Evolutionary conservation across 2,888 invertebrate genomes (phyloP), one percentile per base, ranked within the genome.

Genomic region (Mermis nigrescens): DNA sequence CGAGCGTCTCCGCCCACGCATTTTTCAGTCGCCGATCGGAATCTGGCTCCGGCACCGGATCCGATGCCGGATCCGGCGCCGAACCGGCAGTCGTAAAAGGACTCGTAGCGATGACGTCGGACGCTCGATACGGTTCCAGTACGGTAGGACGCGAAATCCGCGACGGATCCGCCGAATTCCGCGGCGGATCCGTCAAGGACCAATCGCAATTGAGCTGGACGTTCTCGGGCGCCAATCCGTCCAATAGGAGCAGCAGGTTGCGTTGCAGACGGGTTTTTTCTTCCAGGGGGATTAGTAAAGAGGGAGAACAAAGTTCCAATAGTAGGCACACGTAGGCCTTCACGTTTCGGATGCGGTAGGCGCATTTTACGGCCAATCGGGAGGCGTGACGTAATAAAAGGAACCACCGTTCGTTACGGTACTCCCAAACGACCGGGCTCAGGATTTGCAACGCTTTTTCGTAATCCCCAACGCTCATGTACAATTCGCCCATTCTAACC

Each of bases 401-500:
- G 38, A 27, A 57, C 62, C 62, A 62, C 15, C 27, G 7, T 48
- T 62, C 62, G 1, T 12, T 31, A 15, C 62, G 57, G 31, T 57
- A 57, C 54, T 62, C 62, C 60, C 59, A 61, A 15, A 62, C 46
- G 28, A 45, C 55, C 22, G 19, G 27, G 15, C 28, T 7, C 29
- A 53, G 51, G 4, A 60, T 7, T 48, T 59, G 56, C 24, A 61
- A 32, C 2, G 61, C 61, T 48, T 61, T 61, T 7, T 4, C 46
- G 31, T 24, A 57, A 22, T 60, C 45, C 2, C 32, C 46, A 19
- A 52, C n/a, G 2, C 1, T 4, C 2, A 60, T 3, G 29, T 61
- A 57, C 31, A 60, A 56, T 28, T 55, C 60, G 31, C 57, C 61
- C 29, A 69, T 66, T 12, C 51, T 12, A 19, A 38, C 12, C 38